Conservation (phyloP, 2,888 invertebrate species). For the Panzeria rudis region DNA sequence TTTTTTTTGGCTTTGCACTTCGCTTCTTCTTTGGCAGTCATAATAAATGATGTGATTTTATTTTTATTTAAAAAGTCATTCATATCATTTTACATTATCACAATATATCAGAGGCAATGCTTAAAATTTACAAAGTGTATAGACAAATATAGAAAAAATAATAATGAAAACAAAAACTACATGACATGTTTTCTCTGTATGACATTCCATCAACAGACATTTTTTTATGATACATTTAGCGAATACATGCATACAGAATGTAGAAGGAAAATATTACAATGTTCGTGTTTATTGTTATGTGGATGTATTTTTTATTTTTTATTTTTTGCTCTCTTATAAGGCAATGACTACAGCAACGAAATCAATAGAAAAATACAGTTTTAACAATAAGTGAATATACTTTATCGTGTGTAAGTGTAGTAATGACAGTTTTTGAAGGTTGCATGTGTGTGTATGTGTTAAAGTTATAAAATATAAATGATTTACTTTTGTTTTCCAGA, state of each 20-base stretch:
- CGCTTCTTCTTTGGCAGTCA: slow-evolving; percentile 6
- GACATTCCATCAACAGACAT: slow-evolving; percentile 34
- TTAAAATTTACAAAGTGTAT: slow-evolving; percentile 10
- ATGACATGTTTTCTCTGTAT: slow-evolving; percentile 34
- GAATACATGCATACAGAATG: not conserved
- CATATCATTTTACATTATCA: slow-evolving; percentile 46
- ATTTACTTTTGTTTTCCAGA: not conserved
- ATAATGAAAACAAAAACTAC: slow-evolving; percentile 7
- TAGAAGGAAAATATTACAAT: not conserved
- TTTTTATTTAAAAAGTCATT: slow-evolving; percentile 38
- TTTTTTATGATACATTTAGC: slow-evolving; percentile 10
- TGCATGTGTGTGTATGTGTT: not conserved
- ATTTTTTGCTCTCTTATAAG: not conserved
- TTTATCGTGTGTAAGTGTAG: not conserved
- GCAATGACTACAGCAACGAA: not conserved
- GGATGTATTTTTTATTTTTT: not conserved
- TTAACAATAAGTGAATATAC: slow-evolving; percentile 4
- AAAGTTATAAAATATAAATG: not conserved
- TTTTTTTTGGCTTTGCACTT: not conserved
- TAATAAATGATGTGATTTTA: slow-evolving; percentile 47
- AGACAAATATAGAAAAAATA: not conserved
- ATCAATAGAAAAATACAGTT: not conserved
- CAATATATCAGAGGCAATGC: slow-evolving; percentile 19
- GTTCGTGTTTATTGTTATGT: slow-evolving; percentile 40
- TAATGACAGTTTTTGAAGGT: not conserved